Evolutionary conservation across 2,888 invertebrate genomes (phyloP).

Genomic region (Acronicta psi): DNA sequence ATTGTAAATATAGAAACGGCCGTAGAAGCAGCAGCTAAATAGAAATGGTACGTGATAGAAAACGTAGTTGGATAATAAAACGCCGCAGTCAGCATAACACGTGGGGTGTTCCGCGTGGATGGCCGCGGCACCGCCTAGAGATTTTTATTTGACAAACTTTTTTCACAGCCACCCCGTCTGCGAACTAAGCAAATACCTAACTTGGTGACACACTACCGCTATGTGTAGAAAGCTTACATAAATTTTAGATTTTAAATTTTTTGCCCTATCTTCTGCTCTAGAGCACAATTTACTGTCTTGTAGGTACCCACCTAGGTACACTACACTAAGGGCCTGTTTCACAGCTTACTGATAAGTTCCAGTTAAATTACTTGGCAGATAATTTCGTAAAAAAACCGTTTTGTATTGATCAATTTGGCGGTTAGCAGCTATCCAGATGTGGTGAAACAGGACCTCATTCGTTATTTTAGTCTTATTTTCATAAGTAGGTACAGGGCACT

Average conservation of each 20-base stretch:
- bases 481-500: too few relatives aligned
- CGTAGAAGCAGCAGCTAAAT: slow-evolving; percentile 1
- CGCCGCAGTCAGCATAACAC: slow-evolving; percentile 75
- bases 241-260: background rate
- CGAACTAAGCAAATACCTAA: slow-evolving; percentile 85
- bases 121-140: slow-evolving; percentile 70
- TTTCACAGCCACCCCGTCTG: slow-evolving; percentile 84
- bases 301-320: too few relatives aligned
- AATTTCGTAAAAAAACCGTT: too few relatives aligned
- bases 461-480: too few relatives aligned
- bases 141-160: slow-evolving; percentile 87
- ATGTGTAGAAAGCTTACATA: slow-evolving; percentile 11
- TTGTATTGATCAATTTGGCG: too few relatives aligned
- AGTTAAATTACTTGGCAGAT: too few relatives aligned
- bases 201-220: slow-evolving; percentile 59
- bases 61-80: slow-evolving; percentile 68
- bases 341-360: too few relatives aligned
- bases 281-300: too few relatives aligned
- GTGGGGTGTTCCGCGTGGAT: slow-evolving; percentile 75
- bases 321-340: too few relatives aligned
- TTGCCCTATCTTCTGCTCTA: too few relatives aligned
- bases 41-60: slow-evolving; percentile 48
- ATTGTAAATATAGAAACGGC: background rate
- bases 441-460: too few relatives aligned
- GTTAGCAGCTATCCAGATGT: too few relatives aligned